These are phyloP conservation scores for Xenops minutus DNA, from an alignment of 2,797 vertebrate genomes.

Conservation along the genomic window DNA sequence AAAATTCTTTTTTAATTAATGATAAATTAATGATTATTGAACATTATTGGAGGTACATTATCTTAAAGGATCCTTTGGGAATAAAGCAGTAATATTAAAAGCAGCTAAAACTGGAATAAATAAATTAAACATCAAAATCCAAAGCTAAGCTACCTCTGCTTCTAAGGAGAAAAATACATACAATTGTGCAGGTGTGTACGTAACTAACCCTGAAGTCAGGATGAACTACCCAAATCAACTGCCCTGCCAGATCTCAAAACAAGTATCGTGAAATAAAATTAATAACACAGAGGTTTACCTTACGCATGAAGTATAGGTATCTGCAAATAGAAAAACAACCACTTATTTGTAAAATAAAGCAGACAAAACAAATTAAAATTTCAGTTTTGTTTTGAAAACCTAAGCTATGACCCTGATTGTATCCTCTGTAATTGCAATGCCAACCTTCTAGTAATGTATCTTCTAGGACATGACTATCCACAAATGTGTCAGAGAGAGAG, in stretches of 20 bases:
- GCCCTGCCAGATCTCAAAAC: neutral
- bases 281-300: neutral
- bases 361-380: neutral
- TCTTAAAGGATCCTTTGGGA: neutral
- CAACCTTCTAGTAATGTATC: neutral
- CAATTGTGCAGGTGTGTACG: neutral
- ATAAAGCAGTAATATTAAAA: neutral
- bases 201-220: neutral
- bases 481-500: neutral
- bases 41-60: neutral
- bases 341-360: constrained; percentile 5
- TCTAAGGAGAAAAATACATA: neutral
- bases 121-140: constrained; percentile 22
- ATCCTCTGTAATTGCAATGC: neutral
- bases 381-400: neutral
- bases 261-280: neutral
- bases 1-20: neutral
- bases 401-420: neutral
- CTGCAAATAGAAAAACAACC: neutral
- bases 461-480: neutral
- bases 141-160: neutral
- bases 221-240: neutral
- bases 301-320: neutral
- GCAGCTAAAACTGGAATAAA: neutral
- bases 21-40: neutral